phyloP scores from a whole-genome alignment of 2,797 vertebrate species.

The Mormyrus proboscirostris region DNA sequence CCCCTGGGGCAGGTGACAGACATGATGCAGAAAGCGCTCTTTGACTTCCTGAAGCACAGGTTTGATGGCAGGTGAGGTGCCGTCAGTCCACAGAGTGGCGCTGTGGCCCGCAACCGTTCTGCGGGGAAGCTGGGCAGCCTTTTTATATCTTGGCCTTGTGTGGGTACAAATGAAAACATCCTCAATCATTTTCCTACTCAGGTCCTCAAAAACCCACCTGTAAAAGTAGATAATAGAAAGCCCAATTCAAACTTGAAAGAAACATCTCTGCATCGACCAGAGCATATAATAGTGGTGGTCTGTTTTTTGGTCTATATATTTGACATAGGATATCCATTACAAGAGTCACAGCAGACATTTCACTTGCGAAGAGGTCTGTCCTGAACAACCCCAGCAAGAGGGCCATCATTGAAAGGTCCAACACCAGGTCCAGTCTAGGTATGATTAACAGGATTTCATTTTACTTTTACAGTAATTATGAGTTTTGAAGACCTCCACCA shows the following conservation, averaged over 20 bases:
- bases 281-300: neutral
- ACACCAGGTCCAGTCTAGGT: slow-evolving; percentile 94
- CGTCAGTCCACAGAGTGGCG: neutral
- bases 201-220: neutral
- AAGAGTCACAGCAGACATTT: slow-evolving; percentile 96
- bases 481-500: neutral
- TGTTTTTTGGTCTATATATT: slow-evolving; percentile 42
- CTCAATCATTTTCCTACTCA: neutral
- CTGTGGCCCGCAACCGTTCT: neutral
- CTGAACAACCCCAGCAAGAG: slow-evolving; percentile 98
- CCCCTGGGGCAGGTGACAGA: slow-evolving; percentile 82
- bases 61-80: slow-evolving; percentile 95
- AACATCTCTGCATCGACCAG: neutral
- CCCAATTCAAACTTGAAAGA: neutral
- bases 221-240: neutral
- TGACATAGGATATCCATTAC: slow-evolving; percentile 91
- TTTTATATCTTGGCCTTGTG: neutral
- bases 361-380: slow-evolving; percentile 96
- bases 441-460: slow-evolving; percentile 48
- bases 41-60: slow-evolving; percentile 99
- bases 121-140: neutral
- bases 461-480: neutral
- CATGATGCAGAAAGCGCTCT: slow-evolving; percentile 99
- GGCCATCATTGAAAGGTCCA: slow-evolving; percentile 95
- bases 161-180: neutral